Percentiles rank a stretch among this genome's conserved stretches.
Conservation (phyloP, 2,113 vertebrate species). For the Motacilla tschutschensis region DNA sequence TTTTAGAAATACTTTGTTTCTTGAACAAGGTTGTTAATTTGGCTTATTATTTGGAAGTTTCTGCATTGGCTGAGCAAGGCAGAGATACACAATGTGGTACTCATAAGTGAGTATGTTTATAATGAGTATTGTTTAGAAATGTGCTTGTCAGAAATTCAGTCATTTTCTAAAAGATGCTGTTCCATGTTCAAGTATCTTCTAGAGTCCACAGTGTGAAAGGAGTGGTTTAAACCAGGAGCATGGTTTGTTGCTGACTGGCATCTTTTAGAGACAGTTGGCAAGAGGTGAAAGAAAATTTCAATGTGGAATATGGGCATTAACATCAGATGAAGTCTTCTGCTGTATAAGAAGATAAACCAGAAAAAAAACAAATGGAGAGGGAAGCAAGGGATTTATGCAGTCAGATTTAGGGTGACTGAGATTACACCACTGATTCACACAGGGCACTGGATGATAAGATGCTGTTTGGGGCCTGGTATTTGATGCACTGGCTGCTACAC, state of each 20-base stretch:
- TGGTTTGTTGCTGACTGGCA: background rate
- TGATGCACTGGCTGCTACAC: background rate
- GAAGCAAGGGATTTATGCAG: background rate
- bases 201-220: background rate
- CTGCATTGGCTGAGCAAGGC: background rate
- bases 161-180: background rate
- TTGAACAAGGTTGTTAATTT: background rate
- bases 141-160: background rate
- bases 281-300: background rate
- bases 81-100: background rate
- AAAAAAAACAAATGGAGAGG: background rate
- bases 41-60: background rate
- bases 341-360: background rate
- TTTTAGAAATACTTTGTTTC: background rate
- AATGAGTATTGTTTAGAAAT: background rate
- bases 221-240: background rate
- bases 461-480: background rate
- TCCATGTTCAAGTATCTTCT: background rate
- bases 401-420: background rate
- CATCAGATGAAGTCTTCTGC: background rate
- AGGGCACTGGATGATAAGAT: background rate
- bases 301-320: background rate
- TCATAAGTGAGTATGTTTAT: background rate
- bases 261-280: background rate
- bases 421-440: background rate